phyloP scores from a whole-genome alignment of 2,113 vertebrate genomes.

The Ceyx melanurus region DNA sequence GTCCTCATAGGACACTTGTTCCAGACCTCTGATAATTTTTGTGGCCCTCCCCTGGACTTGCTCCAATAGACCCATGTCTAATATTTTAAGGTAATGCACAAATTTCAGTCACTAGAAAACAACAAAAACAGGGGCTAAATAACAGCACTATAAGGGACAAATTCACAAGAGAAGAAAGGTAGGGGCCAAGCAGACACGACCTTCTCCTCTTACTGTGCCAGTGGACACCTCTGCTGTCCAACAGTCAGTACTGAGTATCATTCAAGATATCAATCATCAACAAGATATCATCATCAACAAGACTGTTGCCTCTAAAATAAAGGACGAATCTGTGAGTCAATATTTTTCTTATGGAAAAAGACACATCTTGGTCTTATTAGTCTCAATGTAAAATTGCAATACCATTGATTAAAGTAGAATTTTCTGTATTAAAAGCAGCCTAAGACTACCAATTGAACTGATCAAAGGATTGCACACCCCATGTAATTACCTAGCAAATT shows the following conservation, averaged over 20 bases:
- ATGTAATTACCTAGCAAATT: background rate
- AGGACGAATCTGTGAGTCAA: background rate
- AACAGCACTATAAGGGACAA: background rate
- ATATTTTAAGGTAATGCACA: background rate
- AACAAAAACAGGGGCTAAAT: background rate
- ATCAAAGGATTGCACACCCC: background rate
- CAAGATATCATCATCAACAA: background rate
- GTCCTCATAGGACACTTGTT: background rate
- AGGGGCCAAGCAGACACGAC: background rate
- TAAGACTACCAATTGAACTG: background rate
- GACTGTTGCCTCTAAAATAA: background rate
- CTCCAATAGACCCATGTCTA: background rate
- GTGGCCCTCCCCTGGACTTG: background rate
- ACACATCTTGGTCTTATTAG: background rate
- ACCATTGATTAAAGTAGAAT: background rate
- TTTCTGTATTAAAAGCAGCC: background rate
- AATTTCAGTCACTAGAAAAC: background rate
- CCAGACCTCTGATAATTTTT: background rate
- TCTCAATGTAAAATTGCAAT: background rate
- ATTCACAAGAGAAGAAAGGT: background rate
- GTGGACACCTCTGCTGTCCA: background rate
- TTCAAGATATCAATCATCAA: no score
- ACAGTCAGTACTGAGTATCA: background rate
- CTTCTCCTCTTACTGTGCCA: background rate
- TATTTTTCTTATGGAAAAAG: background rate